Conservation (phyloP, 2,888 invertebrate genomes). For the Leptinotarsa peninsularis region DNA sequence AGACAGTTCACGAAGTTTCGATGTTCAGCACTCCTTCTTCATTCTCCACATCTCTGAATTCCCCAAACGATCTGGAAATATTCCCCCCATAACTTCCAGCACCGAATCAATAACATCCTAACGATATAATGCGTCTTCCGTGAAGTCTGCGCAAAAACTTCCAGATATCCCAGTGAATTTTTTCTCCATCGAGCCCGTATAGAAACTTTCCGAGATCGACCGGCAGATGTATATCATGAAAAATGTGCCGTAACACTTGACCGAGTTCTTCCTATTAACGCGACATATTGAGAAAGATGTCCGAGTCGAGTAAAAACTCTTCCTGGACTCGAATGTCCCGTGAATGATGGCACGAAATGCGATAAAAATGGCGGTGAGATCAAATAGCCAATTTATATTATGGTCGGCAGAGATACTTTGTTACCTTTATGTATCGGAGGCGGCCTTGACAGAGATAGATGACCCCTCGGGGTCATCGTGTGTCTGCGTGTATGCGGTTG, state of each 20-base stretch:
- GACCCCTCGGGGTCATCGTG: slow-evolving; percentile 49
- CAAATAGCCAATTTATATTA: slow-evolving; percentile 60
- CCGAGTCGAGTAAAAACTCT: slow-evolving; percentile 41
- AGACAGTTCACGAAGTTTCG: too few relatives aligned
- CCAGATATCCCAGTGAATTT: slow-evolving; percentile 2
- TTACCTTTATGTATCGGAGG: slow-evolving; percentile 59
- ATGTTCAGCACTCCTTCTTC: too few relatives aligned
- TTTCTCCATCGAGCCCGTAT: slow-evolving; percentile 9
- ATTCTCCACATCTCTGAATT: too few relatives aligned
- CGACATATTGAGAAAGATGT: slow-evolving; percentile 46
- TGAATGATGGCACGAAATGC: slow-evolving; percentile 55
- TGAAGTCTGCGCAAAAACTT: neutral
- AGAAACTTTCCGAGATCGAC: neutral
- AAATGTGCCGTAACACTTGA: slow-evolving; percentile 34
- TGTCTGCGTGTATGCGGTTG: slow-evolving; percentile 40
- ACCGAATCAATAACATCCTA: neutral
- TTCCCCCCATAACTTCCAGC: neutral
- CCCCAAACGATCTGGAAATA: neutral
- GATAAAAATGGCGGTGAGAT: slow-evolving; percentile 59
- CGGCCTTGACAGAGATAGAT: slow-evolving; percentile 57
- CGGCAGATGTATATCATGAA: slow-evolving; percentile 23
- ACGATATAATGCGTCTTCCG: neutral
- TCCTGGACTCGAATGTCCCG: slow-evolving; percentile 48
- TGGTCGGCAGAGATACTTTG: slow-evolving; percentile 54
- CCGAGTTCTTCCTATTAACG: slow-evolving; percentile 36